phyloP scores from a whole-genome alignment of 64 coral and sea anemone species.

The Anthopleura sola region DNA sequence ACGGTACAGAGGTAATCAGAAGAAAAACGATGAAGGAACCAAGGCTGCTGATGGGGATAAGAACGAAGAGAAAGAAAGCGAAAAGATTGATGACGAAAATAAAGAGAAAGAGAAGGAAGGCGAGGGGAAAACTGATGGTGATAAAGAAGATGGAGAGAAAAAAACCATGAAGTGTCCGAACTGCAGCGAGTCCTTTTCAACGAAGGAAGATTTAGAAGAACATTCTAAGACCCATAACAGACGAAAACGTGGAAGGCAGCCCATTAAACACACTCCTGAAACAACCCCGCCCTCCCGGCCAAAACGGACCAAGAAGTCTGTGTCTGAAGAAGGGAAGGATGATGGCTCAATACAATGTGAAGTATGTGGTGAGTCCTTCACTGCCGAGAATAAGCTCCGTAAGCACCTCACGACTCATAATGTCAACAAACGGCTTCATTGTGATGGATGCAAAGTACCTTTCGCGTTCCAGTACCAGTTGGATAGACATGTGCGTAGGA shows the following conservation, averaged over 20 bases:
- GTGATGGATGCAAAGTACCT: constrained; percentile 25
- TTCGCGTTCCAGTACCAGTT: constrained; percentile 33
- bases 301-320: not conserved
- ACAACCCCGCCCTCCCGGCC: not conserved
- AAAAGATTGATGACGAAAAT: not conserved
- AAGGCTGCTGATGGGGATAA: not conserved
- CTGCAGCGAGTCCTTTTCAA: not conserved
- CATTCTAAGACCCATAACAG: constrained; percentile 9
- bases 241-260: not conserved
- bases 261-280: not conserved
- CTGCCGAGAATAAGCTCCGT: constrained; percentile 6
- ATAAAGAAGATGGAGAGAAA: not conserved
- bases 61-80: not conserved
- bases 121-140: not conserved
- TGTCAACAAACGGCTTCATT: constrained; percentile 15
- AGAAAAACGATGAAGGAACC: not conserved
- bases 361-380: constrained; percentile 10
- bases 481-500: not conserved
- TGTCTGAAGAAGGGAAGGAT: not conserved
- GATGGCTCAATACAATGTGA: not conserved
- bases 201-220: not conserved
- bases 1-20: not conserved
- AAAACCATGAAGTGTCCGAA: not conserved
- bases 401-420: constrained; percentile 23
- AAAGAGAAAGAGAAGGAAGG: not conserved